Base-by-base conservation (phyloP, 2,888 invertebrate genomes). In the Neoaliturus tenellus region DNA sequence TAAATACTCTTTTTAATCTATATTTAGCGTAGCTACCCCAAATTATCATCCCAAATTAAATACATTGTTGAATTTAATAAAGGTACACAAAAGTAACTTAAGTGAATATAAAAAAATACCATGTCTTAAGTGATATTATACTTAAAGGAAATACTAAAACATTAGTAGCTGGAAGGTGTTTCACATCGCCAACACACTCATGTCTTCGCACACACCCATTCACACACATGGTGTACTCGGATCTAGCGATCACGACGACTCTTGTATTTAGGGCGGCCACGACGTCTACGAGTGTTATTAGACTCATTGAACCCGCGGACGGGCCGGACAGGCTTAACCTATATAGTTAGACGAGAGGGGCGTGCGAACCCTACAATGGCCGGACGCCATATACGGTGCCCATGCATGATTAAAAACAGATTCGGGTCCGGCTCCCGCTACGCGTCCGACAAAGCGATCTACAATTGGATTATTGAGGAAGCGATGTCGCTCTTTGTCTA, bases 391-490 rank as follows among this genome's bases (percentile, higher is more conserved):
- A 71, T 71, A 71, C 35, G 71, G 71, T 12, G 23, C 35, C 71
- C 71, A 39, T 71, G 71, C 71, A 71, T 71, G 71, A 71, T 71
- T 71, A 71, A 71, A 71, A 71, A 71, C 39, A 71, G 71, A 71
- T 71, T 71, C 17, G 71, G 71, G 41, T 39, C 39, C 39, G 39
- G 20, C 20, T n/a, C 35, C 71, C 71, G 71, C 71, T 71, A 35
- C 71, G n/a, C 39, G 71, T 8, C 71, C 39, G 39, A 71, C 71
- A 71, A 71, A 71, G 41, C 39, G 12, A 39, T 12, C 23, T 71
- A 71, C 71, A 39, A 71, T 71, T 71, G 41, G 71, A 71, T 71
- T 71, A 71, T 71, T 71, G 71, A 71, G 71, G 71, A 71, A 62
- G 62, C 62, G 25, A 28, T 62, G 62, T 62, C 62, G 62, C 62